Conservation (phyloP, 1,140 invertebrate genomes). For the Caerostris extrusa region DNA sequence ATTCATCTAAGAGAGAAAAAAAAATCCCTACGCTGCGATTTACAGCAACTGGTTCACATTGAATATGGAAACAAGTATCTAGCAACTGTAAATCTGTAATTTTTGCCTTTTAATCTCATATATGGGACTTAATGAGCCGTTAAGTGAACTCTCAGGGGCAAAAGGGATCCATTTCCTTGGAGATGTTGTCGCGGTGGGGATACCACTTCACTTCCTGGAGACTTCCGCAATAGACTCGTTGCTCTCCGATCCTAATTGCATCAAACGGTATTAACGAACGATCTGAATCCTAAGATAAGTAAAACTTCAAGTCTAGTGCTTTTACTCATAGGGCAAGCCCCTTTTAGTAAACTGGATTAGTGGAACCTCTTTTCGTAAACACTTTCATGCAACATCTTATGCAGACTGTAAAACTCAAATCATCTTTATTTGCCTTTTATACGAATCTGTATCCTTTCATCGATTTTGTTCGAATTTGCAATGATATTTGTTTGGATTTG, state of each 20-base stretch:
- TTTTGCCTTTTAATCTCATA: background rate
- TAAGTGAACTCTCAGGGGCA: background rate
- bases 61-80: background rate
- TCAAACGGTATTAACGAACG: background rate
- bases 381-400: too few species aligned
- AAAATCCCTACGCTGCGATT: too few species aligned
- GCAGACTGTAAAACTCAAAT: too few species aligned
- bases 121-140: background rate
- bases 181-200: conserved; percentile 25
- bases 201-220: background rate
- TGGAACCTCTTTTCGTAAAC: background rate
- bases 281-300: background rate
- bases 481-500: too few species aligned
- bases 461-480: too few species aligned
- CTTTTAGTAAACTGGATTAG: background rate
- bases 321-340: background rate
- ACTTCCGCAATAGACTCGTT: conserved; percentile 19
- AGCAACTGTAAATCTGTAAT: background rate
- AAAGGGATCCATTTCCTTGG: conserved; percentile 22
- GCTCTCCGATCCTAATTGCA: conserved; percentile 9
- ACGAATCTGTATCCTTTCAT: too few species aligned
- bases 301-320: background rate
- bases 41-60: too few species aligned
- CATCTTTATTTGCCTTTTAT: too few species aligned
- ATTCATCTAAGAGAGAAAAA: too few species aligned